Evolutionary conservation across 1,140 invertebrate species (phyloP).

Genomic region (Oedothorax gibbosus): DNA sequence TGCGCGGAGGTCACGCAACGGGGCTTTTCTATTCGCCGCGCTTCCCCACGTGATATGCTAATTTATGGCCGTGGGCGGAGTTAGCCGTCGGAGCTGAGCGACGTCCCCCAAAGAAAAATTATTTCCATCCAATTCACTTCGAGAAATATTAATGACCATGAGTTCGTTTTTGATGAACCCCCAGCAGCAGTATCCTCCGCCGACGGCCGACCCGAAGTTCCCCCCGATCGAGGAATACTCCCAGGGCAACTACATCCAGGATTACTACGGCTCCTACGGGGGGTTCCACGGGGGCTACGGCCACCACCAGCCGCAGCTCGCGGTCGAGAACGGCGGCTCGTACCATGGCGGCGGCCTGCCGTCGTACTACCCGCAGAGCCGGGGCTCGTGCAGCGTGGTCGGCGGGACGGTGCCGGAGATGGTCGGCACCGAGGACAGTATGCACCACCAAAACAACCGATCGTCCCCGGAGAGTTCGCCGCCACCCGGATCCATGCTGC

Average conservation of each 20-base stretch:
- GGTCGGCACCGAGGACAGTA: constrained; percentile 36
- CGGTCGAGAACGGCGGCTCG: constrained; percentile 32
- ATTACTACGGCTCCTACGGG: constrained; percentile 65
- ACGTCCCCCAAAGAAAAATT: constrained; percentile 69
- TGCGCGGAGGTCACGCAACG: constrained; percentile 46
- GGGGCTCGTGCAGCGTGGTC: constrained; percentile 37
- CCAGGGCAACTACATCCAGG: constrained; percentile 83
- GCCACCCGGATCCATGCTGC: constrained; percentile 40
- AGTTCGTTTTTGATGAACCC: constrained; percentile 91
- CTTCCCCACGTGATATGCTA: constrained; percentile 74
- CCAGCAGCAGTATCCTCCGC: constrained; percentile 68
- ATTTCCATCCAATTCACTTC: constrained; percentile 71
- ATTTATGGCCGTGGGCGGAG: constrained; percentile 72
- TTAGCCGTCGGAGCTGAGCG: constrained; percentile 64
- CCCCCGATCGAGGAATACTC: constrained; percentile 88
- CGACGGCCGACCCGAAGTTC: constrained; percentile 84
- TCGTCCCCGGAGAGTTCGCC: constrained; percentile 49
- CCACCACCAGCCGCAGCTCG: not conserved
- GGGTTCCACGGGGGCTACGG: constrained; percentile 38
- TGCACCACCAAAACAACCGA: constrained; percentile 45
- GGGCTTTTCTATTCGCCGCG: constrained; percentile 70
- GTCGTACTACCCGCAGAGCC: constrained; percentile 36
- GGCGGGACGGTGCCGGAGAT: constrained; percentile 14
- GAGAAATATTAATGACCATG: constrained; percentile 77
- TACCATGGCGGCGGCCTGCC: constrained; percentile 42